These are phyloP conservation scores for Odontomachus brunneus DNA, from an alignment of 1,140 invertebrate genomes.

Conservation along the genomic window DNA sequence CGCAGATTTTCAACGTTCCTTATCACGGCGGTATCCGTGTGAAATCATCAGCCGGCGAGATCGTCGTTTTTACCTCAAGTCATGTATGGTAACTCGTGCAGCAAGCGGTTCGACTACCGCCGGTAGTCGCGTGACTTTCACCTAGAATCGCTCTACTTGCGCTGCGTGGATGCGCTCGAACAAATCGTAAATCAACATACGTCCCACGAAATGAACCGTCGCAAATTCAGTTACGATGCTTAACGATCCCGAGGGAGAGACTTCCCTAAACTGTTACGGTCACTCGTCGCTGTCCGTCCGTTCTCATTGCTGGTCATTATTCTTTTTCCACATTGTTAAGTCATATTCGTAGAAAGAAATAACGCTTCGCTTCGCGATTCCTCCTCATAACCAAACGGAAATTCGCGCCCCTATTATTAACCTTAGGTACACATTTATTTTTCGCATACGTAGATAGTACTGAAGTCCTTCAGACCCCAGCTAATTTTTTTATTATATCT, in stretches of 20 bases:
- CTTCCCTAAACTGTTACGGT: neutral
- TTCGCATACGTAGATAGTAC: no score
- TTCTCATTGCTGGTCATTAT: no score
- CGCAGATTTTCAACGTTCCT: neutral
- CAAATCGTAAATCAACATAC: slow-evolving; percentile 58
- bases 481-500: no score
- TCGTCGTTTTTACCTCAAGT: slow-evolving; percentile 50
- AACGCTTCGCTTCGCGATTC: no score
- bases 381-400: no score
- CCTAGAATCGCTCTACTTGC: slow-evolving; percentile 80
- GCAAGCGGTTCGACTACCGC: slow-evolving; percentile 52
- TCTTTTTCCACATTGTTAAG: no score
- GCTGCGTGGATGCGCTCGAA: slow-evolving; percentile 48
- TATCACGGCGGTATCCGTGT: slow-evolving; percentile 5
- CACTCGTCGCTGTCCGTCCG: neutral
- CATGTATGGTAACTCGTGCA: slow-evolving; percentile 48
- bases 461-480: no score
- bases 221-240: neutral
- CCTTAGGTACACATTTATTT: no score
- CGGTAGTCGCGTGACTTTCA: slow-evolving; percentile 77
- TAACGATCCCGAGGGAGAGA: neutral
- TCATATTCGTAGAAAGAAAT: no score
- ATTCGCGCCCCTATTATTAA: no score
- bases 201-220: neutral
- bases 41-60: slow-evolving; percentile 48